These are phyloP conservation scores for Australoheros scitulus DNA, from an alignment of 2,113 vertebrate genomes.

Conservation along the genomic window DNA sequence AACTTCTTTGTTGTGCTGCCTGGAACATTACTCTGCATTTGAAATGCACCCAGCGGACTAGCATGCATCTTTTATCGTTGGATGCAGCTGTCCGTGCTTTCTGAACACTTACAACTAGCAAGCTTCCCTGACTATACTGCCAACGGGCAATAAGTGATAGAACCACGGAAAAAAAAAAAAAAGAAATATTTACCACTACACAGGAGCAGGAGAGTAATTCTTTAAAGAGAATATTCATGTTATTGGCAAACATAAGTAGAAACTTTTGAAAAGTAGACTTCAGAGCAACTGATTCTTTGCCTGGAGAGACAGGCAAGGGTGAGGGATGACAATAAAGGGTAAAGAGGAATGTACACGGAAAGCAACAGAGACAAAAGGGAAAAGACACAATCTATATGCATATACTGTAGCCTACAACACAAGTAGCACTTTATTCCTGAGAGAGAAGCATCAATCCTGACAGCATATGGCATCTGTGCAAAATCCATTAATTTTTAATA, in stretches of 20 bases:
- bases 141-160: slow-evolving; percentile 59
- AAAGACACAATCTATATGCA: slow-evolving; percentile 64
- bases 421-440: slow-evolving; percentile 76
- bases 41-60: slow-evolving; percentile 76
- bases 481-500: slow-evolving; percentile 87
- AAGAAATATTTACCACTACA: slow-evolving; percentile 64
- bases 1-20: slow-evolving; percentile 74
- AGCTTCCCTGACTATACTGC: slow-evolving; percentile 60
- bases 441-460: slow-evolving; percentile 80
- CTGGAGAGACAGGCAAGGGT: slow-evolving; percentile 41
- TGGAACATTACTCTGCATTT: slow-evolving; percentile 76
- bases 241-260: slow-evolving; percentile 64
- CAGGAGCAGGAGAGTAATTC: slow-evolving; percentile 48
- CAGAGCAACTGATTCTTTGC: slow-evolving; percentile 51
- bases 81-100: slow-evolving; percentile 78
- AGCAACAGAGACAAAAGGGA: slow-evolving; percentile 40
- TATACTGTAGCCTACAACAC: slow-evolving; percentile 63
- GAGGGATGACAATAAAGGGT: slow-evolving; percentile 55
- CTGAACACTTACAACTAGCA: slow-evolving; percentile 72
- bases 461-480: slow-evolving; percentile 78
- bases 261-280: slow-evolving; percentile 65
- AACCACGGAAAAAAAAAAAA: slow-evolving; percentile 39
- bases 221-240: slow-evolving; percentile 66
- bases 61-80: slow-evolving; percentile 77
- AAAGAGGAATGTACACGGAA: slow-evolving; percentile 33